A percentile compares a stretch with the other conserved stretches of the same genome.
These are phyloP conservation scores for Eurytoma californica DNA, from an alignment of 2,888 invertebrate genomes.

Conservation along the genomic window DNA sequence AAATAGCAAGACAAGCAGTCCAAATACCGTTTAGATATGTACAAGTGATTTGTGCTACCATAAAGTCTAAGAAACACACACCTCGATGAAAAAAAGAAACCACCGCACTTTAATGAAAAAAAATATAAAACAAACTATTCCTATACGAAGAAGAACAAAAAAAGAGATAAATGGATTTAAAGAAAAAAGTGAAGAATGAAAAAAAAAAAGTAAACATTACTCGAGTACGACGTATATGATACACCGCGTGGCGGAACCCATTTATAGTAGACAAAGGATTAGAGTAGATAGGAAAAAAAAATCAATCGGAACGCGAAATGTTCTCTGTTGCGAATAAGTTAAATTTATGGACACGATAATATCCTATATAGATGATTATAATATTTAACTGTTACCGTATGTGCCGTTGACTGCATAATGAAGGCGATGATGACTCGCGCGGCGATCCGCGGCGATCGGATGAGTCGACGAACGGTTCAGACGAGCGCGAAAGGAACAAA, in stretches of 20 bases:
- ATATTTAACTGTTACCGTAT: slow-evolving; percentile 52
- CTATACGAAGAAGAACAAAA: slow-evolving; percentile 6
- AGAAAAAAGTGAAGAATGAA: not conserved
- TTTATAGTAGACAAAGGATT: slow-evolving; percentile 42
- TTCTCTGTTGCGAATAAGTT: slow-evolving; percentile 48
- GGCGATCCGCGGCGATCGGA: not conserved
- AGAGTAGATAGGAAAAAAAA: slow-evolving; percentile 49
- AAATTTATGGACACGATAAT: slow-evolving; percentile 40
- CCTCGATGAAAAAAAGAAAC: not conserved
- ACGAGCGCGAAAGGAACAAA: slow-evolving; percentile 9
- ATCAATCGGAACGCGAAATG: slow-evolving; percentile 38
- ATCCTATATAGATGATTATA: slow-evolving; percentile 43
- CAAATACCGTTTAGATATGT: slow-evolving; percentile 27
- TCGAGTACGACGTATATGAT: slow-evolving; percentile 32
- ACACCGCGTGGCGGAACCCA: slow-evolving; percentile 25
- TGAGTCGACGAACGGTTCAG: not conserved
- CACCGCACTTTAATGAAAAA: slow-evolving; percentile 1
- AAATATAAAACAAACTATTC: slow-evolving; percentile 23
- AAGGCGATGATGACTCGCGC: slow-evolving; percentile 14
- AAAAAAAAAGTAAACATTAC: slow-evolving; percentile 5
- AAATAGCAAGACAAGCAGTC: not conserved
- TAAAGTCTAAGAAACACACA: slow-evolving; percentile 5
- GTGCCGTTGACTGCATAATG: slow-evolving; percentile 50
- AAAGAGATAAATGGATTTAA: not conserved
- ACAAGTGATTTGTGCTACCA: slow-evolving; percentile 20